Evolutionary conservation across 2,888 invertebrate genomes (phyloP).

Genomic region (Lydus trimaculatus): DNA sequence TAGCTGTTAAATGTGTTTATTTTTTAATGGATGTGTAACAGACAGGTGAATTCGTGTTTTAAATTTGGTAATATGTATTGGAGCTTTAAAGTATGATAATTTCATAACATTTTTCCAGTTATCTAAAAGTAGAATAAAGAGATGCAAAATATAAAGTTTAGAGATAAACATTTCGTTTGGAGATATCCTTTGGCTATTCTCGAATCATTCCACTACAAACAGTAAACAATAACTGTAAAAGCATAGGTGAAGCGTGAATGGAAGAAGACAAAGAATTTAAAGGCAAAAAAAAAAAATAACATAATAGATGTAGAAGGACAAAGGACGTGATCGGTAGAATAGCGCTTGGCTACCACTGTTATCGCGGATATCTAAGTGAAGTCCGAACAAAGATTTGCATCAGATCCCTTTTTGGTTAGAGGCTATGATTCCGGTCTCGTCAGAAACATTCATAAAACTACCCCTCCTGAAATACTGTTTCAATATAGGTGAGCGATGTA

Average conservation of each 20-base stretch:
- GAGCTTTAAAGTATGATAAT: not conserved
- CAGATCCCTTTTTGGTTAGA: slow-evolving; percentile 36
- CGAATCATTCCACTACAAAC: slow-evolving; percentile 52
- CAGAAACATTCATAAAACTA: slow-evolving; percentile 51
- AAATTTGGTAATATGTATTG: not conserved
- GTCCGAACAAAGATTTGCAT: slow-evolving; percentile 44
- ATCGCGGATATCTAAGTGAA: slow-evolving; percentile 26
- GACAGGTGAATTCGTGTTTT: slow-evolving; percentile 45
- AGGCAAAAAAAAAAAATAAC: slow-evolving; percentile 21
- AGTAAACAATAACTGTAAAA: slow-evolving; percentile 54
- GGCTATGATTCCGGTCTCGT: slow-evolving; percentile 46
- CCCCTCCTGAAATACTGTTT: slow-evolving; percentile 48
- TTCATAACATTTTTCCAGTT: not conserved
- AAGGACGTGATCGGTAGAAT: slow-evolving; percentile 34
- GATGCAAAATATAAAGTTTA: not conserved
- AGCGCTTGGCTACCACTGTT: slow-evolving; percentile 20
- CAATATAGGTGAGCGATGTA: slow-evolving; percentile 52
- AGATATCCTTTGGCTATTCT: slow-evolving; percentile 39
- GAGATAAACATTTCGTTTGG: slow-evolving; percentile 10
- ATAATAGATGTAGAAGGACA: slow-evolving; percentile 39
- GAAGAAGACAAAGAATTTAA: slow-evolving; percentile 20
- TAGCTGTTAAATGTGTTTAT: slow-evolving; percentile 42
- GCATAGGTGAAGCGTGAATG: slow-evolving; percentile 42
- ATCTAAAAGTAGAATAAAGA: not conserved
- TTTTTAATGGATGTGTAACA: slow-evolving; percentile 37